These are phyloP conservation scores for Caenorhabditis wallacei DNA, from an alignment of 2,888 invertebrate genomes.

Conservation along the genomic window DNA sequence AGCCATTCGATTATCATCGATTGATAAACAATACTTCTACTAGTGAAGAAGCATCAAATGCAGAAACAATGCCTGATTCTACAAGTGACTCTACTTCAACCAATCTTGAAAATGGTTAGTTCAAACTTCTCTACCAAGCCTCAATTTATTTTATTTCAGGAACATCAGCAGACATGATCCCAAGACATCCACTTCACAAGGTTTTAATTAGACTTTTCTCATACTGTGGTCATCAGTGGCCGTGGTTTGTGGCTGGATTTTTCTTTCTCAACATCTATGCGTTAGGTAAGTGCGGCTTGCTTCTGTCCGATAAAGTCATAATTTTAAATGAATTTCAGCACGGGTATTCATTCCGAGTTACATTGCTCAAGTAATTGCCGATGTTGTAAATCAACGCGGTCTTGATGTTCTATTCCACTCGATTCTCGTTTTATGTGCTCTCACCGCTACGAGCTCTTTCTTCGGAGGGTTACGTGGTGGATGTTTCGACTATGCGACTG, in stretches of 20 bases:
- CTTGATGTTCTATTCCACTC: conserved; percentile 71
- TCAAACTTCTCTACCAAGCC: background rate
- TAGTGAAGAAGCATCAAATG: conserved; percentile 14
- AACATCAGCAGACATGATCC: background rate
- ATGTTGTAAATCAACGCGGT: conserved; percentile 75
- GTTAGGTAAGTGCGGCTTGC: conserved; percentile 73
- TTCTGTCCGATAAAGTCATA: background rate
- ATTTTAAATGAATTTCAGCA: conserved; percentile 69
- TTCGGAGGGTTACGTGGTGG: conserved; percentile 83
- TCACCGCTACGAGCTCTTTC: conserved; percentile 80
- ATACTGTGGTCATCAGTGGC: conserved; percentile 77
- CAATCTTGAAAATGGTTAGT: conserved; percentile 33
- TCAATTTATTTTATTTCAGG: conserved; percentile 5
- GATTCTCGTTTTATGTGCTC: conserved; percentile 73
- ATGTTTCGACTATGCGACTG: conserved; percentile 82
- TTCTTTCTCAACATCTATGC: conserved; percentile 80
- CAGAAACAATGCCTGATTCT: conserved; percentile 11
- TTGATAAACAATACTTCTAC: conserved; percentile 37
- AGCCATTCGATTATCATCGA: conserved; percentile 62
- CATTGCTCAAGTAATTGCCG: conserved; percentile 80
- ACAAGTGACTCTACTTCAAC: background rate
- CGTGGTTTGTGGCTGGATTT: conserved; percentile 79
- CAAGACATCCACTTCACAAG: conserved; percentile 39
- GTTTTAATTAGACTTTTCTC: conserved; percentile 76
- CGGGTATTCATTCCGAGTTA: conserved; percentile 82